Evolutionary conservation across 2,113 vertebrate species (phyloP).

Genomic region (Pica pica): DNA sequence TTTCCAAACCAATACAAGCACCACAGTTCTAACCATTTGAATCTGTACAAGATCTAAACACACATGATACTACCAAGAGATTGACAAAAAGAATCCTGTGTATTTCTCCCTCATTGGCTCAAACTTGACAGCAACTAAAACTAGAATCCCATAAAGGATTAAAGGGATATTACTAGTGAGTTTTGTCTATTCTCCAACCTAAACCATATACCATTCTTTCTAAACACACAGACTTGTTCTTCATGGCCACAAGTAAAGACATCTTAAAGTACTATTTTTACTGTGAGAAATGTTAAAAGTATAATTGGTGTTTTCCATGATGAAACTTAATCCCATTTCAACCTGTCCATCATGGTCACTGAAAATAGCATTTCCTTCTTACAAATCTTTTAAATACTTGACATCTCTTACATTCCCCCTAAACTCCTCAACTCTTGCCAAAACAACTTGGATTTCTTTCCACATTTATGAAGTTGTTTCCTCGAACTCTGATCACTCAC

Average conservation of each 20-base stretch:
- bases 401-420: not conserved
- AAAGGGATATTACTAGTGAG: not conserved
- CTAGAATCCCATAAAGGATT: not conserved
- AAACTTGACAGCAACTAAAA: not conserved
- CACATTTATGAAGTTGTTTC: not conserved
- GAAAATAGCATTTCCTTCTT: not conserved
- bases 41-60: not conserved
- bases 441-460: slow-evolving; percentile 21
- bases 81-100: not conserved
- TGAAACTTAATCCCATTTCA: slow-evolving; percentile 1
- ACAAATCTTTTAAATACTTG: not conserved
- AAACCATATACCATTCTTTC: not conserved
- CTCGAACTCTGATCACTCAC: not conserved
- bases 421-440: not conserved
- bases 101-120: not conserved
- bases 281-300: not conserved
- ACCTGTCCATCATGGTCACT: not conserved
- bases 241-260: not conserved
- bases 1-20: not conserved
- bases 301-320: not conserved
- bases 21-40: accelerated
- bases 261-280: not conserved
- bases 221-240: not conserved
- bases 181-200: not conserved
- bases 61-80: accelerated